These are phyloP conservation scores for Etheostoma spectabile DNA, from an alignment of 2,113 vertebrate species.

Conservation along the genomic window DNA sequence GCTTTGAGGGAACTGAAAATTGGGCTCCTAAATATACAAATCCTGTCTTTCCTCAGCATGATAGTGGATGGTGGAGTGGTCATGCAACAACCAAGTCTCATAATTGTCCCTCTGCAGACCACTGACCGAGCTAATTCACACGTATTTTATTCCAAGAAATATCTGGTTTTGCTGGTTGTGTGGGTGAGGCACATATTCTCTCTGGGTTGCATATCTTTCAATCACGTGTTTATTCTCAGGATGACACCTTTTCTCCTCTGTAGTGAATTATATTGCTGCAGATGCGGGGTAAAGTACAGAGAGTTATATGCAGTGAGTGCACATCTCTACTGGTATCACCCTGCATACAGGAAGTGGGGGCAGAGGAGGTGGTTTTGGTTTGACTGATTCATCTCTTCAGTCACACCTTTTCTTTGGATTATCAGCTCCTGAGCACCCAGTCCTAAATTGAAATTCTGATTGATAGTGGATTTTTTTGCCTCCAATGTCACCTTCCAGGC, in stretches of 20 bases:
- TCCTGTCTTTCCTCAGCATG: slow-evolving; percentile 2
- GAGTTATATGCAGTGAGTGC: slow-evolving; percentile 57
- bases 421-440: slow-evolving; percentile 18
- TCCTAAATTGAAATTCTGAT: slow-evolving; percentile 35
- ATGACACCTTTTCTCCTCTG: slow-evolving; percentile 50
- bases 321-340: slow-evolving; percentile 56
- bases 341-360: slow-evolving; percentile 69
- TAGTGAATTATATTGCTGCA: slow-evolving; percentile 59
- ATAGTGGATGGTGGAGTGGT: background rate
- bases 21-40: slow-evolving; percentile 27
- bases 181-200: slow-evolving; percentile 37
- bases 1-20: slow-evolving; percentile 19
- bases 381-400: slow-evolving; percentile 64
- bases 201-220: slow-evolving; percentile 23
- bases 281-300: slow-evolving; percentile 62
- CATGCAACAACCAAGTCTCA: slow-evolving; percentile 3
- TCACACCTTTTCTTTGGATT: slow-evolving; percentile 54
- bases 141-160: slow-evolving; percentile 28
- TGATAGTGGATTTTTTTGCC: too few relatives aligned
- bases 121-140: slow-evolving; percentile 41
- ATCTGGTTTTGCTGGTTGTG: slow-evolving; percentile 16
- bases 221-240: slow-evolving; percentile 40
- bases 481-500: too few relatives aligned
- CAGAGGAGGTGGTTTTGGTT: slow-evolving; percentile 62
- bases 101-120: slow-evolving; percentile 12